Conservation (phyloP, 2,888 invertebrate species). For the Seladonia tumulorum region DNA sequence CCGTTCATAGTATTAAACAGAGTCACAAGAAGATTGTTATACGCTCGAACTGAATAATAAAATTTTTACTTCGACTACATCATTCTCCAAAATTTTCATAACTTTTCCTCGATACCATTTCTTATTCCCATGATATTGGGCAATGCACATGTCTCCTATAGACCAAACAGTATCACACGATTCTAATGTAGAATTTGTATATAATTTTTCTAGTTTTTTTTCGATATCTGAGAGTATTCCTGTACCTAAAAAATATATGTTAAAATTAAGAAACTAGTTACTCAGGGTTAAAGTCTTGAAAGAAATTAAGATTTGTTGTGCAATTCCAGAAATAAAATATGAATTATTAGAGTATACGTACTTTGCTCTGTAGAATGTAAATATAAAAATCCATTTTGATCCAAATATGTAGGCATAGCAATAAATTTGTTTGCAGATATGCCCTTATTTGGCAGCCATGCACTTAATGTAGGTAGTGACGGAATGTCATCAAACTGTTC, state of each 20-base stretch:
- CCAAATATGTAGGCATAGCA: conserved; percentile 88
- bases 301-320: background rate
- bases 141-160: conserved; percentile 89
- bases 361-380: conserved; percentile 80
- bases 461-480: conserved; percentile 57
- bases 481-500: background rate
- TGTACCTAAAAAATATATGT: conserved; percentile 64
- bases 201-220: conserved; percentile 85
- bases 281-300: background rate
- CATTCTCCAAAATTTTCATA: conserved; percentile 83
- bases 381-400: conserved; percentile 84
- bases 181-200: conserved; percentile 84
- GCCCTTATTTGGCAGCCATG: conserved; percentile 87
- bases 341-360: conserved; percentile 50
- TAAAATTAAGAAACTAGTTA: background rate
- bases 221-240: conserved; percentile 85
- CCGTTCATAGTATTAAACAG: background rate
- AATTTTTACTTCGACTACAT: conserved; percentile 83
- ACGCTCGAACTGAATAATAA: background rate
- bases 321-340: background rate
- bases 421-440: conserved; percentile 86
- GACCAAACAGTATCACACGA: conserved; percentile 86
- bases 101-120: conserved; percentile 90
- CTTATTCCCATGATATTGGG: conserved; percentile 88
- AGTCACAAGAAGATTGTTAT: background rate